Evolutionary conservation across 2,888 invertebrate genomes (phyloP).

Genomic region (Tachina fera): DNA sequence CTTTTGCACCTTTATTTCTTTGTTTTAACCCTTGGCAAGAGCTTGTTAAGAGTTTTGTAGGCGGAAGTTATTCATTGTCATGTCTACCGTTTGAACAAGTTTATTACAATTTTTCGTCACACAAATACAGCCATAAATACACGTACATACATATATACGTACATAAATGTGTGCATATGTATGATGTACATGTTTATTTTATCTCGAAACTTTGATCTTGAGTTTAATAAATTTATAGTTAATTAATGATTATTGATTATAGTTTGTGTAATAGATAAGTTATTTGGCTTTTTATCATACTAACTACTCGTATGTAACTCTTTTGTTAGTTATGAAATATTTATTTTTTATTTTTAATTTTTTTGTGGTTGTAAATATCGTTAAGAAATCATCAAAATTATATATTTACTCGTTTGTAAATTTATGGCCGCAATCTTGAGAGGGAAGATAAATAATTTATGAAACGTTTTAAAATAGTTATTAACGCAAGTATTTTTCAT

Average conservation of each 20-base stretch:
- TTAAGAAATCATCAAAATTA: conserved; percentile 1
- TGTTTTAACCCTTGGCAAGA: conserved; percentile 24
- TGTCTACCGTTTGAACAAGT: conserved; percentile 2
- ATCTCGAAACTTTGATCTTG: conserved; percentile 38
- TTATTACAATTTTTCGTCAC: neutral
- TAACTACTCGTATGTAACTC: too few relatives aligned
- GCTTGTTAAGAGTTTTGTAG: conserved; percentile 9
- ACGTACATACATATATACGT: neutral
- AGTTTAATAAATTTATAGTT: conserved; percentile 31
- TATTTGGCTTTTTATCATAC: neutral
- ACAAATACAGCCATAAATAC: neutral
- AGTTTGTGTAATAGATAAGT: neutral
- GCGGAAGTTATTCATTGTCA: conserved; percentile 35
- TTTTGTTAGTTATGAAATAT: too few relatives aligned
- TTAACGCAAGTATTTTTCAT: neutral
- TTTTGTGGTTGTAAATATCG: neutral
- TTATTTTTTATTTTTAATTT: neutral
- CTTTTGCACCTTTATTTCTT: conserved; percentile 5
- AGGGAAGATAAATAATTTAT: neutral
- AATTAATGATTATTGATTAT: conserved; percentile 25
- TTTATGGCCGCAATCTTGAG: neutral
- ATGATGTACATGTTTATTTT: neutral
- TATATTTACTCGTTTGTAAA: neutral
- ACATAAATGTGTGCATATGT: too few relatives aligned
- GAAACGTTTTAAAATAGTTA: neutral